Conservation (phyloP, 2,797 vertebrate genomes). For the Holocentrus rufus region DNA sequence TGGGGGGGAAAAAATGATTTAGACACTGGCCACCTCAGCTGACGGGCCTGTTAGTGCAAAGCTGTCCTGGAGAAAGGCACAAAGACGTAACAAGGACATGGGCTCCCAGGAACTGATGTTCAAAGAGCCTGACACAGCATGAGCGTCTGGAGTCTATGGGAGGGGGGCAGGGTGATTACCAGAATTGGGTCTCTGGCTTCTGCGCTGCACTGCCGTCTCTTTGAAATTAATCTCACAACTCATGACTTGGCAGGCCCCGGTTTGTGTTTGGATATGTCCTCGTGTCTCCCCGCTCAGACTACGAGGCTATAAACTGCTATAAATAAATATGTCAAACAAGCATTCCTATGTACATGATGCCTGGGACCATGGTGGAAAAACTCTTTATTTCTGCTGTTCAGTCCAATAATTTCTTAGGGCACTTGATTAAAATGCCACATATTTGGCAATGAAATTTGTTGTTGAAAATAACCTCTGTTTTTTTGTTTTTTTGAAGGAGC, state of each 20-base stretch:
- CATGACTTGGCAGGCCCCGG: constrained; percentile 84
- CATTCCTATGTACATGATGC: constrained; percentile 63
- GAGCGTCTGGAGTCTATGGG: constrained; percentile 75
- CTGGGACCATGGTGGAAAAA: constrained; percentile 68
- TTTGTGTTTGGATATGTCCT: constrained; percentile 81
- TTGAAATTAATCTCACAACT: constrained; percentile 86
- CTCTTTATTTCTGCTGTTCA: constrained; percentile 54
- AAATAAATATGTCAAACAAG: constrained; percentile 77
- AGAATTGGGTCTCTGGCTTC: constrained; percentile 84
- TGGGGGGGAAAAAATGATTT: constrained; percentile 58
- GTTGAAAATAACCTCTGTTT: constrained; percentile 33
- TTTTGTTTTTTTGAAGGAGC: constrained; percentile 37
- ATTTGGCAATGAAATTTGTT: constrained; percentile 51
- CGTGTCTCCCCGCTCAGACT: constrained; percentile 77
- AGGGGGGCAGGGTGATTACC: constrained; percentile 77
- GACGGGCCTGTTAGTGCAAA: constrained; percentile 40
- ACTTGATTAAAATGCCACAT: constrained; percentile 69
- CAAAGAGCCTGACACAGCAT: constrained; percentile 83
- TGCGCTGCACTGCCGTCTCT: constrained; percentile 79
- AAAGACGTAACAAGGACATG: constrained; percentile 52
- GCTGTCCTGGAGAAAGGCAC: constrained; percentile 47
- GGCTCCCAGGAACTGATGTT: constrained; percentile 75
- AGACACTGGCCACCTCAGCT: constrained; percentile 41
- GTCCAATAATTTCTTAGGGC: constrained; percentile 56
- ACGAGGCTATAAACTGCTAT: constrained; percentile 73